phyloP scores from a whole-genome alignment of 2,888 invertebrate genomes.

The Drosophila nigricruria region DNA sequence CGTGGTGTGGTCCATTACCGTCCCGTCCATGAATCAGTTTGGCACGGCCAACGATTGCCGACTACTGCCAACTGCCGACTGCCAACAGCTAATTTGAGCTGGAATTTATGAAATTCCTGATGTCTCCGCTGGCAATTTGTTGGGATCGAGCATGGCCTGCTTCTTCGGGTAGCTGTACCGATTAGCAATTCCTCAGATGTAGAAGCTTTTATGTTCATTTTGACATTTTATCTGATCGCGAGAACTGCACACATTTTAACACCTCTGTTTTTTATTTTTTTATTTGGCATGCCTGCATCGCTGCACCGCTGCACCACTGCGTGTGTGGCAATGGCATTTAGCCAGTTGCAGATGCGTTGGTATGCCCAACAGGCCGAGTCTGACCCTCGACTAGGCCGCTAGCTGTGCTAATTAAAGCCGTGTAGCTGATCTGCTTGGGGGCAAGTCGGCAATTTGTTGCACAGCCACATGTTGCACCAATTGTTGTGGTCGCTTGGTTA shows the following conservation, averaged over 20 bases:
- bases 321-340: conserved; percentile 50
- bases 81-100: conserved; percentile 71
- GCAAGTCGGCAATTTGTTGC: conserved; percentile 74
- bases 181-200: conserved; percentile 82
- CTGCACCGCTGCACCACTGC: conserved; percentile 5
- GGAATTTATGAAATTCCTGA: conserved; percentile 78
- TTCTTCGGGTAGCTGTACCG: conserved; percentile 40
- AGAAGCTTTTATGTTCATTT: conserved; percentile 84
- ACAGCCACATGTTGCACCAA: conserved; percentile 78
- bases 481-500: conserved; percentile 76
- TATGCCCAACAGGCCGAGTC: conserved; percentile 34
- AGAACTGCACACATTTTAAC: conserved; percentile 83
- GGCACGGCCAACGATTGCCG: conserved; percentile 21
- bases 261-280: conserved; percentile 55
- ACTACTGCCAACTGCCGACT: conserved; percentile 15
- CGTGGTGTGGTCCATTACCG: conserved; percentile 79
- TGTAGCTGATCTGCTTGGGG: conserved; percentile 16
- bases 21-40: conserved; percentile 52
- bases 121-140: conserved; percentile 67
- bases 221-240: conserved; percentile 83
- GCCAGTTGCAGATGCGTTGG: conserved; percentile 46
- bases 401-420: conserved; percentile 62
- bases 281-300: conserved; percentile 27
- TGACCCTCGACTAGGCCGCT: conserved; percentile 14
- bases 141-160: conserved; percentile 29